Conservation (phyloP, 2,888 invertebrate species). For the Drosophila kanekoi region DNA sequence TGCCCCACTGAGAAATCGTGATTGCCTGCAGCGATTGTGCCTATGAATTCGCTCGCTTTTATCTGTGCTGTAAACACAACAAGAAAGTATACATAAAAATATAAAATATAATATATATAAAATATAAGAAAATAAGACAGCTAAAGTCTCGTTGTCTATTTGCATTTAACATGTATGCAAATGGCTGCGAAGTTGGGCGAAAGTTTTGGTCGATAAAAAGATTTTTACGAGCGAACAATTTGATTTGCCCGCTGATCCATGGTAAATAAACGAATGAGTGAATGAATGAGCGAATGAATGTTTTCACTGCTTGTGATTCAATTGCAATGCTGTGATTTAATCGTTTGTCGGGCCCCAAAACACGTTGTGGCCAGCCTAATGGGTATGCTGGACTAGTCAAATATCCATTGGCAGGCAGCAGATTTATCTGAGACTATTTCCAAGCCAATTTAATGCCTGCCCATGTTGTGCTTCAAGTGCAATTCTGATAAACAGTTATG, state of each 20-base stretch:
- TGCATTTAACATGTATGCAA: conserved; percentile 62
- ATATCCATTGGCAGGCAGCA: not conserved
- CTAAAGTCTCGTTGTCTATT: conserved; percentile 42
- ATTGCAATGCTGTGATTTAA: conserved; percentile 12
- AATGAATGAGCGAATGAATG: conserved; percentile 23
- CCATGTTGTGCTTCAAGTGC: too few species aligned
- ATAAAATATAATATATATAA: conserved; percentile 25
- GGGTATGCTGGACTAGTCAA: not conserved
- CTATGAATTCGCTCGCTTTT: conserved; percentile 44
- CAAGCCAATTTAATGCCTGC: too few species aligned
- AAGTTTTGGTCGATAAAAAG: conserved; percentile 45
- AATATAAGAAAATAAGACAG: conserved; percentile 17
- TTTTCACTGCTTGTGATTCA: conserved; percentile 24
- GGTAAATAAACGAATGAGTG: conserved; percentile 3
- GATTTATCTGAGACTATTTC: too few species aligned
- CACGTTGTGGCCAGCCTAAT: too few species aligned
- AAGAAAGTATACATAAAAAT: conserved; percentile 30
- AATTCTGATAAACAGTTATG: too few species aligned
- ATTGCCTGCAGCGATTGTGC: conserved; percentile 54
- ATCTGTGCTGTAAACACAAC: conserved; percentile 43
- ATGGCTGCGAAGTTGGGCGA: conserved; percentile 37
- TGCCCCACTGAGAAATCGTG: conserved; percentile 63
- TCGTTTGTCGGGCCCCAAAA: not conserved
- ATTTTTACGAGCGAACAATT: conserved; percentile 54
- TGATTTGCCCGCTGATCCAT: conserved; percentile 26